These are phyloP conservation scores for Alligator sinensis DNA, from an alignment of 2,113 vertebrate species.

Conservation along the genomic window DNA sequence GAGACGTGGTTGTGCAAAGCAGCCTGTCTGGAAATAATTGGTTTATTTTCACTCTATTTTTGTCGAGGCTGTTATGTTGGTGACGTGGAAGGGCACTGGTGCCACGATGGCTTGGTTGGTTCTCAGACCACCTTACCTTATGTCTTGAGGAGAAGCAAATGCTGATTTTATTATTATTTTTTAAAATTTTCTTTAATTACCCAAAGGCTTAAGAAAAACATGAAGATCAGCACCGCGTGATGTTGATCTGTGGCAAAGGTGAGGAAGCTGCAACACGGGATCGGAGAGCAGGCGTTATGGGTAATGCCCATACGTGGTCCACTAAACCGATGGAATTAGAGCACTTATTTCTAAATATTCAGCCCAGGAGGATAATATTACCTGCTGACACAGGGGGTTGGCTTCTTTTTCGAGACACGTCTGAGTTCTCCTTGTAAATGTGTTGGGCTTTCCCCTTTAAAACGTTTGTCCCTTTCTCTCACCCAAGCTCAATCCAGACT, in stretches of 20 bases:
- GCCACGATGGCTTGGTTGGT: too few species aligned
- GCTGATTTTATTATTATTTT: background rate
- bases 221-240: rapidly evolving
- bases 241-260: rapidly evolving
- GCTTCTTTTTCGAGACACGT: background rate
- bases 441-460: rapidly evolving
- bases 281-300: rapidly evolving
- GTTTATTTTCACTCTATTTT: background rate
- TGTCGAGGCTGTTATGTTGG: background rate
- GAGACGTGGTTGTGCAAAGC: rapidly evolving
- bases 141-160: background rate
- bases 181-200: too few species aligned
- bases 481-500: rapidly evolving
- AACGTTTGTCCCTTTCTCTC: background rate
- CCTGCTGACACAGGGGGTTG: rapidly evolving
- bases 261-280: rapidly evolving
- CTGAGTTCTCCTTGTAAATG: background rate
- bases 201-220: rapidly evolving
- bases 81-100: background rate
- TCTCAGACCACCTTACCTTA: background rate
- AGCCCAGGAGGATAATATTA: background rate
- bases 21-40: background rate
- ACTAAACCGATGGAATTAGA: background rate
- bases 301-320: background rate
- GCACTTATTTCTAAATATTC: rapidly evolving